Evolutionary conservation across 2,113 vertebrate species (phyloP).

Genomic region (Rhea americana): DNA sequence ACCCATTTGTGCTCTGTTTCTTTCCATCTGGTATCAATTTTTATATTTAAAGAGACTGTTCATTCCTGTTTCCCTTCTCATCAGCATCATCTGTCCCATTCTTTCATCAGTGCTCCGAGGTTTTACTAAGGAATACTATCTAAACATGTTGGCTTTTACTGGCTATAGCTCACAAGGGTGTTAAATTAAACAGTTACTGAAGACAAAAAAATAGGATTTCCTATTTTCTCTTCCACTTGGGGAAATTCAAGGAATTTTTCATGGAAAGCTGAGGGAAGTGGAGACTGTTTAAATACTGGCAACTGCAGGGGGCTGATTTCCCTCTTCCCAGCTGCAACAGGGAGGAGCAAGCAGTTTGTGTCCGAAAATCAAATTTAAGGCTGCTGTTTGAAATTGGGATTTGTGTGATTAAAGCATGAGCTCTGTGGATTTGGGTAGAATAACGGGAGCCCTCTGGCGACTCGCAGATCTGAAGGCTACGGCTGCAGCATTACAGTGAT

Average conservation of each 20-base stretch:
- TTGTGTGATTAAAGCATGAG: background rate
- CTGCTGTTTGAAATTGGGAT: background rate
- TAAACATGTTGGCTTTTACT: background rate
- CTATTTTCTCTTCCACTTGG: background rate
- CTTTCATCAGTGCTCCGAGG: background rate
- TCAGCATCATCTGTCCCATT: background rate
- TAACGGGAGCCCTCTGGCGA: background rate
- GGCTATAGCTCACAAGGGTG: background rate
- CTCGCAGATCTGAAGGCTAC: accelerated
- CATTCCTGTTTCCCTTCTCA: background rate
- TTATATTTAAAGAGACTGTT: background rate
- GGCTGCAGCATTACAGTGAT: accelerated
- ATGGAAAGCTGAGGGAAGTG: background rate
- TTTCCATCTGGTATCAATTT: background rate
- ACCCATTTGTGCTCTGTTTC: background rate
- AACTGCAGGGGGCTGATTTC: background rate
- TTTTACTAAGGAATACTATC: background rate
- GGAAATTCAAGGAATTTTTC: background rate
- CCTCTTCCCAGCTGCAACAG: background rate
- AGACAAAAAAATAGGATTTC: background rate
- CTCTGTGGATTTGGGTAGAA: background rate
- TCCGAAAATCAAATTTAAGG: background rate
- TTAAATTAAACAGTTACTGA: constrained; percentile 31
- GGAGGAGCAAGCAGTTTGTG: background rate
- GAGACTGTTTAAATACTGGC: background rate